Percentiles rank a stretch among this genome's conserved stretches.
Conservation (phyloP, 2,888 invertebrate genomes). For the Oxycera nigricornis region DNA sequence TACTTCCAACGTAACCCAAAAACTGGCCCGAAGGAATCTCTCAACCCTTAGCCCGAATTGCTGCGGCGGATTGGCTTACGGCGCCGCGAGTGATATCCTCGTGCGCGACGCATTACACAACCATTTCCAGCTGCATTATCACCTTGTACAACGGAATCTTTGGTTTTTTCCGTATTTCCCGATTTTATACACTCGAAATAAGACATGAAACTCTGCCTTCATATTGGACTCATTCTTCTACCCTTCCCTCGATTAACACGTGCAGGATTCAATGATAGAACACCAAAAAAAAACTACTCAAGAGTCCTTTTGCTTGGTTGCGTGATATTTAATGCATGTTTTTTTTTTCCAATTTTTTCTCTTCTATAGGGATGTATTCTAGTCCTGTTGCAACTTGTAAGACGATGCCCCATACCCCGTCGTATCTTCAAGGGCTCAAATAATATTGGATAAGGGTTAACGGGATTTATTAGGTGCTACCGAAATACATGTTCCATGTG, state of each 20-base stretch:
- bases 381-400: constrained; percentile 34
- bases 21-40: background rate
- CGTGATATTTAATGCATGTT: background rate
- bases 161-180: background rate
- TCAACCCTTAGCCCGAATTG: constrained; percentile 12
- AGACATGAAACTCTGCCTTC: background rate
- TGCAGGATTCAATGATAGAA: constrained; percentile 10
- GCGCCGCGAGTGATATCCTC: constrained; percentile 22
- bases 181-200: background rate
- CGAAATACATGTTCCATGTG: constrained; percentile 5
- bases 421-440: too few relatives aligned
- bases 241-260: constrained; percentile 37
- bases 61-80: constrained; percentile 18
- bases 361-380: background rate
- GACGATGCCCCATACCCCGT: constrained; percentile 23
- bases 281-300: constrained; percentile 20
- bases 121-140: constrained; percentile 29
- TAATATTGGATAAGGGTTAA: constrained; percentile 34
- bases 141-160: background rate
- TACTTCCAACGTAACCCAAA: background rate
- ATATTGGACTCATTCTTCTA: constrained; percentile 1
- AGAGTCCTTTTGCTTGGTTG: constrained; percentile 10
- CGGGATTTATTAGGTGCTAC: constrained; percentile 42
- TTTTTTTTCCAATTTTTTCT: background rate
- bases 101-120: constrained; percentile 28